Percentiles rank a stretch among this genome's conserved stretches.
These are phyloP conservation scores for Chaunax sp. DNA, from an alignment of 2,797 vertebrate species.

Conservation along the genomic window DNA sequence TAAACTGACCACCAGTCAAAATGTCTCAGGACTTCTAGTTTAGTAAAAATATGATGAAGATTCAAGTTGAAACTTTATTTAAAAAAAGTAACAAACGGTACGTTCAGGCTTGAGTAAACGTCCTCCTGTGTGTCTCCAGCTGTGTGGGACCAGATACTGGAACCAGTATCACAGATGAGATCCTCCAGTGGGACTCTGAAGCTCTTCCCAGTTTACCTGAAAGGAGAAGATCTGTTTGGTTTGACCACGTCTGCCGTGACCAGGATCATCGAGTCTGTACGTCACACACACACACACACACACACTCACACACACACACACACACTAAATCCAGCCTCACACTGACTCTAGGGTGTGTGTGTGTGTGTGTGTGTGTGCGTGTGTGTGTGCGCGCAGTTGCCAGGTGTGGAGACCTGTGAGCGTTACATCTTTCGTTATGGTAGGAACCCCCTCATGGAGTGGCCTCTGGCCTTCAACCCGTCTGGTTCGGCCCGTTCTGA, in stretches of 20 bases:
- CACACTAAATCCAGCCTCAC: not conserved
- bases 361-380: conserved; percentile 26
- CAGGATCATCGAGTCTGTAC: conserved; percentile 94
- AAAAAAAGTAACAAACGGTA: no score
- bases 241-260: conserved; percentile 92
- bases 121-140: conserved; percentile 72
- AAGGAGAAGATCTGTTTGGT: conserved; percentile 97
- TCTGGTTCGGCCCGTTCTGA: conserved; percentile 94
- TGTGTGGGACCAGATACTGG: conserved; percentile 96
- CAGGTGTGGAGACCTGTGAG: conserved; percentile 95
- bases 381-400: conserved; percentile 83
- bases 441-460: conserved; percentile 97
- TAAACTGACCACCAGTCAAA: no score
- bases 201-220: conserved; percentile 93
- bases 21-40: no score
- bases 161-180: conserved; percentile 88
- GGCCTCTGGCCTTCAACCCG: conserved; percentile 96
- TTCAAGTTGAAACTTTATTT: no score
- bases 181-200: conserved; percentile 88
- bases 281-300: conserved; percentile 39
- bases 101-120: no score
- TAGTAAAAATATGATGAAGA: no score
- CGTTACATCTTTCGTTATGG: conserved; percentile 95
- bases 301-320: not conserved
- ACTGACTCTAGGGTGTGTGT: conserved; percentile 7